Evolutionary conservation across 1,140 invertebrate genomes (phyloP).

Genomic region (Microplitis demolitor): DNA sequence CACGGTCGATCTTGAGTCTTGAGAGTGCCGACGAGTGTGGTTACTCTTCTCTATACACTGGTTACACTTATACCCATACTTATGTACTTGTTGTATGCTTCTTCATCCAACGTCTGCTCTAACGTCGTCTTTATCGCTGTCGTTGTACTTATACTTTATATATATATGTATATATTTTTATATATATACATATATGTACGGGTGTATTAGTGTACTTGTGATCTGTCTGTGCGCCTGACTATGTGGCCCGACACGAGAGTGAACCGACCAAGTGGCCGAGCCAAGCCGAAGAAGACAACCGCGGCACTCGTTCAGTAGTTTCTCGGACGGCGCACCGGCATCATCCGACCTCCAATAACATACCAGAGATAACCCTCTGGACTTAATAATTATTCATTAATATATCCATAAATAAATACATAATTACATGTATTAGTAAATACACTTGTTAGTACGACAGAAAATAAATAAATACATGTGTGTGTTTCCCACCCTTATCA

Average conservation of each 20-base stretch:
- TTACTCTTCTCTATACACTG: background rate
- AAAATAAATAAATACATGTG: background rate
- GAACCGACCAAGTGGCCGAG: conserved; percentile 46
- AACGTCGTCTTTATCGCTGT: background rate
- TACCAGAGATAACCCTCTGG: conserved; percentile 31
- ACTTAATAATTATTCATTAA: background rate
- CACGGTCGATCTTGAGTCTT: conserved; percentile 15
- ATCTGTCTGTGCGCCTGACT: conserved; percentile 23
- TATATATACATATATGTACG: background rate
- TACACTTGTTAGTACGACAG: background rate
- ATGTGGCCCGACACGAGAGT: conserved; percentile 21
- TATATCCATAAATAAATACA: background rate
- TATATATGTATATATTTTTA: background rate
- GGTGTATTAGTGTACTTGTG: conserved; percentile 30
- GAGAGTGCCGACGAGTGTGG: background rate
- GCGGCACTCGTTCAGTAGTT: conserved; percentile 60
- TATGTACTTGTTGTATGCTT: background rate
- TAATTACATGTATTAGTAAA: background rate
- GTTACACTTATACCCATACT: too few relatives aligned
- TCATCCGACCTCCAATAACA: conserved; percentile 46
- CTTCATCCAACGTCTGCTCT: conserved; percentile 1
- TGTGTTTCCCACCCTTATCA: conserved; percentile 9
- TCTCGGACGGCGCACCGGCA: conserved; percentile 60
- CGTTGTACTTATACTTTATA: background rate
- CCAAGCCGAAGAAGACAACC: conserved; percentile 50